Base-by-base conservation (phyloP, 53 echinoderm and acorn worm species). In the Zoroaster sp. region DNA sequence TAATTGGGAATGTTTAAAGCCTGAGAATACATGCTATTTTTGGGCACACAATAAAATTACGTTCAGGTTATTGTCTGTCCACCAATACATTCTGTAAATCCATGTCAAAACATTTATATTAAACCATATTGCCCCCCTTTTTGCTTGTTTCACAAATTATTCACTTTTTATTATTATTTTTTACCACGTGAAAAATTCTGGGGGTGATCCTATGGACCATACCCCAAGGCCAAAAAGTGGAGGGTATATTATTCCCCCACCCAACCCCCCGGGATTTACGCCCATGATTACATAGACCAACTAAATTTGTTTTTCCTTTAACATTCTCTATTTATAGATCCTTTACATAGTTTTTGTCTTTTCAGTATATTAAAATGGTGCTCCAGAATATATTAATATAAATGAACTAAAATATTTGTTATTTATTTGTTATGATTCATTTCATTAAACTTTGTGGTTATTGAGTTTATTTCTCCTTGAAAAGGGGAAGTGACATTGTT, bases 311-410 rank as follows among this genome's bases (percentile, higher is more conserved):
- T 34, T 21, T 9, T n/a, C 15, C 36, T 40, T 14, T 72, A 10
- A 21, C 35, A 35, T 36, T 18, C n/a, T 1, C 13, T 3, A 1
- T 33, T 69, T 69, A 28, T 38, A n/a, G n/a, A 9, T 43, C 13
- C n/a, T 23, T 23, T 15, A 4, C 32, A 33, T 7, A n/a, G 45
- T 46, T 30, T 30, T 12, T 44, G 32, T 77, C 49, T 53, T 35
- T 77, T 78, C 68, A 82, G 82, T 82, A 67, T 67, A 41, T 82
- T 15, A 66, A 33, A 67, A 41, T n/a, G 82, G 82, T 82, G 82
- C 82, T 82, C 31, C 42, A 59, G 28, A 65, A 5, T 59, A 8
- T 43, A 14, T 80, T 15, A 66, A 82, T 43, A 80, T 65, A 82
- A 36, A 78, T 63, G 23, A 38, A 14, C 23, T 82, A 46, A 31